These are phyloP conservation scores for Melanotaenia nigrans DNA, from an alignment of 2,797 vertebrate genomes.

Conservation along the genomic window DNA sequence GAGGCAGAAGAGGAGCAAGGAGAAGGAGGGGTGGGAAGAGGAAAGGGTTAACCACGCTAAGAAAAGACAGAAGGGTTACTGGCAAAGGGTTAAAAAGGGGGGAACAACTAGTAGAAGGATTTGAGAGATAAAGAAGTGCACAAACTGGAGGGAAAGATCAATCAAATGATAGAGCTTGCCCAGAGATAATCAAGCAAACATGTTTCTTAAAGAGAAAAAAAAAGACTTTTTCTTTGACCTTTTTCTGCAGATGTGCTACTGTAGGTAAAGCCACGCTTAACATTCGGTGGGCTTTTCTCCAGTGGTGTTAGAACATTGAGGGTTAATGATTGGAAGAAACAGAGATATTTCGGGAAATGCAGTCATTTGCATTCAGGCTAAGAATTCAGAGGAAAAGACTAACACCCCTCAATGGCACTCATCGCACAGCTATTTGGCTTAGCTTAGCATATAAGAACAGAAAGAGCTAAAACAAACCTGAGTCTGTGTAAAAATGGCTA, in stretches of 20 bases:
- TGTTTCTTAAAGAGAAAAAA: neutral
- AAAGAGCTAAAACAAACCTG: neutral
- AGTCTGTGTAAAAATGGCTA: neutral
- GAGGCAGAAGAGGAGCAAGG: conserved; percentile 93
- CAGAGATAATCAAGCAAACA: conserved; percentile 20
- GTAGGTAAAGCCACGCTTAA: conserved; percentile 18
- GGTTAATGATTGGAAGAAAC: conserved; percentile 23
- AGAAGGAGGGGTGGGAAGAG: conserved; percentile 63
- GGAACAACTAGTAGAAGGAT: conserved; percentile 51
- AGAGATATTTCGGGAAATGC: conserved; percentile 22
- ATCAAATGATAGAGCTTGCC: conserved; percentile 51
- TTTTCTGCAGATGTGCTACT: conserved; percentile 38
- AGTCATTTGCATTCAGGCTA: neutral
- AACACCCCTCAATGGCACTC: neutral
- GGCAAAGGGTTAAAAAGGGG: conserved; percentile 66
- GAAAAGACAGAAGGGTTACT: conserved; percentile 77
- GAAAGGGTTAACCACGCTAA: conserved; percentile 78
- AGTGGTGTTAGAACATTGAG: conserved; percentile 6
- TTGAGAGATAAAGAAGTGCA: conserved; percentile 56
- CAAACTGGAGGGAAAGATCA: conserved; percentile 54
- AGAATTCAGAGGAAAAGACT: conserved; percentile 9
- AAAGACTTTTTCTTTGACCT: conserved; percentile 38
- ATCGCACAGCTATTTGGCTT: neutral
- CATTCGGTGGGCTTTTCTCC: conserved; percentile 20
- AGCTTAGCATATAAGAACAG: neutral